Percentiles rank a stretch among this genome's conserved stretches.
Conservation (phyloP, 2,113 vertebrate genomes). For the Psilopogon haemacephalus region DNA sequence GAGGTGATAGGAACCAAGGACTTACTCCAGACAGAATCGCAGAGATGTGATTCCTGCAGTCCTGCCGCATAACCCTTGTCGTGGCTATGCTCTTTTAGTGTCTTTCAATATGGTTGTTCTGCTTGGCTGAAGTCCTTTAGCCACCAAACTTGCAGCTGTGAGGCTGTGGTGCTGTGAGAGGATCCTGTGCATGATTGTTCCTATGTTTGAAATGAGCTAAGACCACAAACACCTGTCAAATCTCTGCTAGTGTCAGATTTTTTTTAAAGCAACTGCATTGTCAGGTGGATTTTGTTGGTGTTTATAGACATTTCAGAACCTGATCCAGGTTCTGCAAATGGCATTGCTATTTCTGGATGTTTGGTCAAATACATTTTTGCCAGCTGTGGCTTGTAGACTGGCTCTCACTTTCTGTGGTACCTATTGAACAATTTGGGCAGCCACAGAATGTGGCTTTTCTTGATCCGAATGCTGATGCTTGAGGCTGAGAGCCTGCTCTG, state of each 20-base stretch:
- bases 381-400: neutral
- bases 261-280: neutral
- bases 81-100: neutral
- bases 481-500: neutral
- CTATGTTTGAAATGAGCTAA: rapidly evolving
- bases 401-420: neutral
- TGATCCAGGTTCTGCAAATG: neutral
- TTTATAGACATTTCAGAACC: neutral
- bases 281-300: neutral
- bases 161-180: neutral
- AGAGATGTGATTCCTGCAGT: neutral
- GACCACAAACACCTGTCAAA: neutral
- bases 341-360: neutral
- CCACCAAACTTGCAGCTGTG: neutral
- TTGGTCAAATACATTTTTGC: neutral
- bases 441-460: neutral
- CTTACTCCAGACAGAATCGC: neutral
- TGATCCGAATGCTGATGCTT: neutral
- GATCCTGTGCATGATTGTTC: neutral
- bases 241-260: neutral
- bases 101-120: neutral
- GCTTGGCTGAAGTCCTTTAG: neutral
- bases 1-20: neutral
- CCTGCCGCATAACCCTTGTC: neutral
- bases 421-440: neutral